phyloP scores from a whole-genome alignment of 1,140 invertebrate genomes.

The Augochlora pura region DNA sequence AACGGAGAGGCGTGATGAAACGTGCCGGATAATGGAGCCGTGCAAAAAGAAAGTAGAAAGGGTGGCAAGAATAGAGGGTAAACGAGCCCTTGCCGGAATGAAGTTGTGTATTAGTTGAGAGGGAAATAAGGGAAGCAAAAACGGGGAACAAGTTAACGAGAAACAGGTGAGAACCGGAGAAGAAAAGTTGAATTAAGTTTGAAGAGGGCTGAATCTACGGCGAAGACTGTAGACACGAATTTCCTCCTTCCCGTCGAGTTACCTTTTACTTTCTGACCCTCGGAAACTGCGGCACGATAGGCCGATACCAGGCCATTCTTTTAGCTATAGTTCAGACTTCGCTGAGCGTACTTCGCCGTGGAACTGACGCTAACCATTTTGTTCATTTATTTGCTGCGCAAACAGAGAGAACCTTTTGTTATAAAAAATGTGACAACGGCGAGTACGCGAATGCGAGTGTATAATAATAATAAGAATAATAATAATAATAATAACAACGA shows the following conservation, averaged over 20 bases:
- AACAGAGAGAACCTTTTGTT: no score
- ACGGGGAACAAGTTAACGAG: neutral
- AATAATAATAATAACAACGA: no score
- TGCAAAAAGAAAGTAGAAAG: neutral
- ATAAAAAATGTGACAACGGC: no score
- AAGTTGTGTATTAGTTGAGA: constrained; percentile 1
- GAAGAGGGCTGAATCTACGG: neutral
- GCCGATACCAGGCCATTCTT: no score
- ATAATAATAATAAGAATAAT: no score
- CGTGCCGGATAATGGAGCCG: neutral
- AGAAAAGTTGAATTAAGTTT: neutral
- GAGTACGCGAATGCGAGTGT: no score
- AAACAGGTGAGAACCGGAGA: neutral
- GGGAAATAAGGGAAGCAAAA: neutral
- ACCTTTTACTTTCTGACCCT: neutral
- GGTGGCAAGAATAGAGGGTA: neutral
- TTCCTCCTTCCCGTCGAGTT: neutral
- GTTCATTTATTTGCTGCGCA: no score
- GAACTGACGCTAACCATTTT: no score
- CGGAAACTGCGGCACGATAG: no score
- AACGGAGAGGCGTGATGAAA: neutral
- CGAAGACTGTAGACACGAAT: neutral
- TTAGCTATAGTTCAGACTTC: no score
- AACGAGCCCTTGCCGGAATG: no score
- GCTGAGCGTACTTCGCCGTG: no score